Conservation (phyloP, 1,140 invertebrate genomes). For the Thereuonema tuberculata region DNA sequence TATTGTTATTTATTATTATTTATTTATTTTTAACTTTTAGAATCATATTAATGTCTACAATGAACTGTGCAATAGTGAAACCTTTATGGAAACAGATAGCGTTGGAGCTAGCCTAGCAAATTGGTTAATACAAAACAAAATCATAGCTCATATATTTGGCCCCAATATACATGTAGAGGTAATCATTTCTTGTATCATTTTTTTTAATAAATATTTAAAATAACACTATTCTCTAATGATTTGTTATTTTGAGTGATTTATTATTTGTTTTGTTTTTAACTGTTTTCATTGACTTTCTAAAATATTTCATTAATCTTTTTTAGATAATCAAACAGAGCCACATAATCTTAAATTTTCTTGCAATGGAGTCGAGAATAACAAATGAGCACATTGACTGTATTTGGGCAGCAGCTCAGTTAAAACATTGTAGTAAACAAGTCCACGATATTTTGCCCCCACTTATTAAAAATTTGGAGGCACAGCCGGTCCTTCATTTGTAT, state of each 20-base stretch:
- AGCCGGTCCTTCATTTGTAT: constrained; percentile 74
- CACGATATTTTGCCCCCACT: constrained; percentile 77
- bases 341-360: constrained; percentile 79
- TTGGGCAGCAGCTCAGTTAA: constrained; percentile 83
- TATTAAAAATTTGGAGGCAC: constrained; percentile 75
- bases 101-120: constrained; percentile 67
- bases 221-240: constrained; percentile 7
- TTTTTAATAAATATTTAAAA: no score
- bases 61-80: constrained; percentile 73
- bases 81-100: constrained; percentile 62
- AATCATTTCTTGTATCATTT: constrained; percentile 17
- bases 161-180: constrained; percentile 91
- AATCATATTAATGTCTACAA: constrained; percentile 81
- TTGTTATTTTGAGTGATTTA: no score
- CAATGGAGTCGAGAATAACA: constrained; percentile 76
- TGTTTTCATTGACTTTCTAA: no score
- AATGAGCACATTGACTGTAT: constrained; percentile 84
- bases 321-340: constrained; percentile 87
- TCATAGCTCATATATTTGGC: constrained; percentile 87
- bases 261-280: no score
- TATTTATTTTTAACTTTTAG: no score
- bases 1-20: no score
- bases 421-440: constrained; percentile 85
- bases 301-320: no score
- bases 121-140: constrained; percentile 80